Base-by-base conservation (phyloP, 2,797 vertebrate species). In the Enteromius afrohamiltoni region DNA sequence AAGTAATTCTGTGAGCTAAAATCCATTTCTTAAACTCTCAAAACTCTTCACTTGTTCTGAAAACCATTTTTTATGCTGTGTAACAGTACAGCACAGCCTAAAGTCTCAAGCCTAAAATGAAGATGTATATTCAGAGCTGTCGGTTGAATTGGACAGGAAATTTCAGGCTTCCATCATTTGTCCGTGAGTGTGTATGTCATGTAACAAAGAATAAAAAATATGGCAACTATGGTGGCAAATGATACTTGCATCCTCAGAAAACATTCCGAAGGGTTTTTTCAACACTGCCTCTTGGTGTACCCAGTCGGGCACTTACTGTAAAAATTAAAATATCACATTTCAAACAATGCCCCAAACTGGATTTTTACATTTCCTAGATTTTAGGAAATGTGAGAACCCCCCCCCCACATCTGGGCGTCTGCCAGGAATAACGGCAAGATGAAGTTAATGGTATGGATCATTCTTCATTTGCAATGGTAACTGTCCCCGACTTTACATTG, bases 211-310 rank as follows among this genome's bases (percentile, higher is more conserved):
- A 74, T 53, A 74, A 9, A 53, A 34, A 10, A 74, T 34, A 29
- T 53, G 70, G 17, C 47, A 53, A 7, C 47, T n/a, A 53, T 51
- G 17, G 17, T 34, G 47, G 47, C 29, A 74, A 34, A 53, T 53
- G 34, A 42, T 51, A 23, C n/a, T 53, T 47, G 17, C 82, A 58
- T 45, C 29, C 40, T 67, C 65, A 78, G 82, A 85, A 29, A 51
- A 73, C 47, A 26, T 26, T 1, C 1, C 2, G 13, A 62, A 62
- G 23, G 23, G 14, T 62, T 62, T 62, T 9, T 60, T 26, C 23
- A 14, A 16, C 23, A 6, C 4, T 13, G n/a, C n/a, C 11, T 23
- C 55, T 26, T 58, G n/a, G n/a, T 58, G 55, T 13, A 58, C 3
- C 58, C 58, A 60, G 58, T 26, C n/a, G 2, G 58, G 23, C 23